Conservation (phyloP, 2,797 vertebrate species). For the Menidia menidia region DNA sequence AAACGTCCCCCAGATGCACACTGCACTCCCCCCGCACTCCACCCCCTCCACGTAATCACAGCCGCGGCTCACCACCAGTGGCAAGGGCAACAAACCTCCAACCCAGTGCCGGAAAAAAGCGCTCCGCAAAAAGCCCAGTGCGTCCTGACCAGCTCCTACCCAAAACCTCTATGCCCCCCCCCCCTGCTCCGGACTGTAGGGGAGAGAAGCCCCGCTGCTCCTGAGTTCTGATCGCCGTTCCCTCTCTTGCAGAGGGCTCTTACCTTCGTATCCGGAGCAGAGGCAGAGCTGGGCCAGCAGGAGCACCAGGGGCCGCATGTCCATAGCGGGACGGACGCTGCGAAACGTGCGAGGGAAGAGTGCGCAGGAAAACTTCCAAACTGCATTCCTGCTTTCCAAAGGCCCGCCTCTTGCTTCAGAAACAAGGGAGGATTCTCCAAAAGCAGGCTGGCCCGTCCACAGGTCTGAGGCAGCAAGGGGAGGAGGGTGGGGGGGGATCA, state of each 20-base stretch:
- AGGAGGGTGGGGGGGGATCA: not conserved
- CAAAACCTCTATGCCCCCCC: no score
- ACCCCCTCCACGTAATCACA: slow-evolving; percentile 84
- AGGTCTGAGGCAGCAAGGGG: slow-evolving; percentile 16
- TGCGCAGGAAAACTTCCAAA: slow-evolving; percentile 72
- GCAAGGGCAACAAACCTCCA: slow-evolving; percentile 11
- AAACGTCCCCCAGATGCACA: slow-evolving; percentile 73
- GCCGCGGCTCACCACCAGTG: slow-evolving; percentile 36
- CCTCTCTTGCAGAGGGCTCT: slow-evolving; percentile 29
- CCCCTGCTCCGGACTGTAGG: not conserved
- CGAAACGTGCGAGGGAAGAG: slow-evolving; percentile 67
- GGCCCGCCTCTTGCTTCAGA: slow-evolving; percentile 80
- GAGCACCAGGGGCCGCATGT: slow-evolving; percentile 79
- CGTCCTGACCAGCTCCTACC: not conserved
- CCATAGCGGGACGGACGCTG: slow-evolving; percentile 71
- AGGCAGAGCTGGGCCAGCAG: slow-evolving; percentile 72
- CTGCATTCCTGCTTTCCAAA: slow-evolving; percentile 77
- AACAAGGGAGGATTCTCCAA: slow-evolving; percentile 79
- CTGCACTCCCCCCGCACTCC: slow-evolving; percentile 70
- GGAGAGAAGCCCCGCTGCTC: not conserved
- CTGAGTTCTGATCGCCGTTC: not conserved
- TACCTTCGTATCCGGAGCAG: slow-evolving; percentile 84
- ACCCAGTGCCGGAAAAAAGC: slow-evolving; percentile 3
- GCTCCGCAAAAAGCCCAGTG: not conserved
- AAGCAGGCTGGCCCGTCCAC: slow-evolving; percentile 41